Conservation (phyloP, 2,888 invertebrate species). For the Melanargia galathea region DNA sequence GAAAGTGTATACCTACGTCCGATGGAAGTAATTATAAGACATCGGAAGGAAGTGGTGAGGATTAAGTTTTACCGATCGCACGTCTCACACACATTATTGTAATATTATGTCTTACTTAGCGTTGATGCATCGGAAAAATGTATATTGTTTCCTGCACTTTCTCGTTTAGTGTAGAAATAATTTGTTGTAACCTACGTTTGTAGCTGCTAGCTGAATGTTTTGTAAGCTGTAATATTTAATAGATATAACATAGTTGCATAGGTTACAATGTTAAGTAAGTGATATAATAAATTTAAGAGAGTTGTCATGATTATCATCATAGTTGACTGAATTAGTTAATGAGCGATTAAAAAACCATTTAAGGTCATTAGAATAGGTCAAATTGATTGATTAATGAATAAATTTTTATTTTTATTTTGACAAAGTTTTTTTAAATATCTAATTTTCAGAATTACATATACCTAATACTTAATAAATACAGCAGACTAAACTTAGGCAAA, state of each 20-base stretch:
- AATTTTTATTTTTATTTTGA: no score
- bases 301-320: no score
- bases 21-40: conserved; percentile 61
- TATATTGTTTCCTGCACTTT: conserved; percentile 64
- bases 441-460: no score
- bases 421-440: no score
- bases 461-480: no score
- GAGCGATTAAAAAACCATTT: no score
- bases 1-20: conserved; percentile 36
- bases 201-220: background rate
- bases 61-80: conserved; percentile 57
- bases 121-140: conserved; percentile 47
- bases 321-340: no score
- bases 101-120: conserved; percentile 32
- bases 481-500: no score
- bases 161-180: conserved; percentile 29
- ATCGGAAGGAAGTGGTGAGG: conserved; percentile 80
- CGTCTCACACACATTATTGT: conserved; percentile 72
- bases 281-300: no score
- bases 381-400: no score
- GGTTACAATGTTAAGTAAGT: background rate
- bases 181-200: background rate
- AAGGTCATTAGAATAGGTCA: no score
- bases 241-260: background rate
- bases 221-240: background rate